Evolutionary conservation across 2,113 vertebrate genomes (phyloP).

Genomic region (Albula goreensis): DNA sequence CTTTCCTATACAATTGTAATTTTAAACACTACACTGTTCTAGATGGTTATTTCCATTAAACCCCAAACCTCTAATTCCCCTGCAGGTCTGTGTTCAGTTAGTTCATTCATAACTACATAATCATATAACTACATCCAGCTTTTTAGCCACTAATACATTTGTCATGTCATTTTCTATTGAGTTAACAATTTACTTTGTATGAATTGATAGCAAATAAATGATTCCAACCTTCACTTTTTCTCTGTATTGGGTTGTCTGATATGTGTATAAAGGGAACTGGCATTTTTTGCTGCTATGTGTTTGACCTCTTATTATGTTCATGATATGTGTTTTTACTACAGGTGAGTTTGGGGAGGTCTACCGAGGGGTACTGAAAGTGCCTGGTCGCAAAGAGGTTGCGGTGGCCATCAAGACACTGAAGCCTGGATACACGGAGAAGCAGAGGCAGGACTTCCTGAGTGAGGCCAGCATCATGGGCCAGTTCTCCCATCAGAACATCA

Average conservation of each 20-base stretch:
- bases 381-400: slow-evolving; percentile 74
- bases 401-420: slow-evolving; percentile 96
- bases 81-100: background rate
- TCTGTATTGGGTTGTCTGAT: no score
- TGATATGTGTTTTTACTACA: slow-evolving; percentile 38
- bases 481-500: slow-evolving; percentile 95
- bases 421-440: slow-evolving; percentile 90
- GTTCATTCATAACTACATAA: background rate
- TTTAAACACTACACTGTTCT: background rate
- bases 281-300: no score
- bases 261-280: no score
- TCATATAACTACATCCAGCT: background rate
- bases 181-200: no score
- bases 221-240: no score
- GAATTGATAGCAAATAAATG: no score
- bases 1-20: background rate
- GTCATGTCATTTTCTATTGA: no score
- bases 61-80: background rate
- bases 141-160: background rate
- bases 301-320: background rate
- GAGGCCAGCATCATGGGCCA: slow-evolving; percentile 99
- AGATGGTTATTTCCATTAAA: background rate
- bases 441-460: slow-evolving; percentile 90
- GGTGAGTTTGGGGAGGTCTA: slow-evolving; percentile 97
- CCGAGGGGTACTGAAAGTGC: slow-evolving; percentile 79